Evolutionary conservation across 2,888 invertebrate species (phyloP).

Genomic region (Octonoba sinensis): DNA sequence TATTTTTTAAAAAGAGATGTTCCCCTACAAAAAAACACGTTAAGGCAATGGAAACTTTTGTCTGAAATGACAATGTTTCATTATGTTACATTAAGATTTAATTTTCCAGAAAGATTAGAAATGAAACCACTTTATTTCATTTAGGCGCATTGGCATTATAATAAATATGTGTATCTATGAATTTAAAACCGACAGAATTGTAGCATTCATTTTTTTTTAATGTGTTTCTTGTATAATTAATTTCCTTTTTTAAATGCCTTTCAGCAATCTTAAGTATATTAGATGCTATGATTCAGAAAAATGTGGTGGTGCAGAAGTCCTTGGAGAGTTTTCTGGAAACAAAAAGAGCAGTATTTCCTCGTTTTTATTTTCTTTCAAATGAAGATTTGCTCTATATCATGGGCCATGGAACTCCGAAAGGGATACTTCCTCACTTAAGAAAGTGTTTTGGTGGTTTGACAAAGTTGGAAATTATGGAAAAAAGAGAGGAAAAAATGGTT

Average conservation of each 20-base stretch:
- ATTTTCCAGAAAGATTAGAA: background rate
- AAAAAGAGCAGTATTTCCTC: constrained; percentile 88
- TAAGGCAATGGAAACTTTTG: no score
- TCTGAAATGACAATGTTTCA: no score
- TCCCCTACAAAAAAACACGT: no score
- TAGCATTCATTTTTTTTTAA: background rate
- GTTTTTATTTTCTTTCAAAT: constrained; percentile 87
- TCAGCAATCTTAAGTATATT: constrained; percentile 2
- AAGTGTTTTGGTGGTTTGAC: constrained; percentile 90
- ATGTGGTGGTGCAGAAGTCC: constrained; percentile 85
- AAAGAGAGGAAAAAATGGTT: constrained; percentile 68
- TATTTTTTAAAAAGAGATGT: no score
- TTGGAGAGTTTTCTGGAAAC: constrained; percentile 89
- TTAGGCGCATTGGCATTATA: background rate
- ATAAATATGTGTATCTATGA: background rate
- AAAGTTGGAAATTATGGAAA: constrained; percentile 69
- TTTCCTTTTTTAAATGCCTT: background rate
- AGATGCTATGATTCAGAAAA: constrained; percentile 70
- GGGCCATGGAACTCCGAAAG: constrained; percentile 86
- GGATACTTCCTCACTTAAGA: constrained; percentile 87
- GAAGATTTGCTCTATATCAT: constrained; percentile 86
- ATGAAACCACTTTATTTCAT: background rate
- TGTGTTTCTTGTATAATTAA: background rate
- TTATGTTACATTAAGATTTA: background rate
- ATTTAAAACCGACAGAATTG: background rate